Base-by-base conservation (phyloP, 2,113 vertebrate genomes). In the Mesoclemmys tuberculata region DNA sequence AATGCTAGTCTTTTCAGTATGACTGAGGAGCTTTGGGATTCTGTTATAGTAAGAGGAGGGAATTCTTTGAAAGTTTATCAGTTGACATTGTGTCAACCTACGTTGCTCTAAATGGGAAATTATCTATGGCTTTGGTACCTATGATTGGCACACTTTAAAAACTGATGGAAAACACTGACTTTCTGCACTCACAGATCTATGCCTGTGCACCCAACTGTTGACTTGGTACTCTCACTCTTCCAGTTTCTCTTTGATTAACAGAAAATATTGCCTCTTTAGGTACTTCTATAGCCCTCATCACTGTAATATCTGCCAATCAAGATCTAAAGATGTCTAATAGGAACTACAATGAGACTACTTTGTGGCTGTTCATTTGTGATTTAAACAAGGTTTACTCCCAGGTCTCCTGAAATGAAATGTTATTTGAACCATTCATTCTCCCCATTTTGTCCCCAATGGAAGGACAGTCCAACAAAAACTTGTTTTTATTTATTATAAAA, bases 101-200 rank as follows among this genome's bases (percentile, higher is more conserved):
- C 6, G 21, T 10, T 51, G 16, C n/a, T 51, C 48, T 19, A 41
- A 4, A 26, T 1, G 18, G 14, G 14, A 31, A 21, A 51, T 44
- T 1, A 4, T 12, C 52, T 51, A 1, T 2, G 61, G 29, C 19
- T 8, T 64, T 3, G 6, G 24, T 1, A 71, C 68, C n/a, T 7
- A 0, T 0, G 27, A 38, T 10, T 12, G 24, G 55, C 19, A 10
- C 9, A 21, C 9, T 71, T 35, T 10, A 22, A 14, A 78, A 14
- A 46, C 5, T 0, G 2, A 74, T 41, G 19, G 12, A 6, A 48
- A 19, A 68, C 61, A 26, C 6, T 19, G 10, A 78, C 38, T 8
- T 1, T 4, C 26, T 4, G 44, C 44, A 4, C 2, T 41, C 49
- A 2, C 26, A 14, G 6, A 1, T 24, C 1, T 18, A 35, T 38